These are phyloP conservation scores for Ladona fulva DNA, from an alignment of 1,140 invertebrate genomes.

Conservation along the genomic window DNA sequence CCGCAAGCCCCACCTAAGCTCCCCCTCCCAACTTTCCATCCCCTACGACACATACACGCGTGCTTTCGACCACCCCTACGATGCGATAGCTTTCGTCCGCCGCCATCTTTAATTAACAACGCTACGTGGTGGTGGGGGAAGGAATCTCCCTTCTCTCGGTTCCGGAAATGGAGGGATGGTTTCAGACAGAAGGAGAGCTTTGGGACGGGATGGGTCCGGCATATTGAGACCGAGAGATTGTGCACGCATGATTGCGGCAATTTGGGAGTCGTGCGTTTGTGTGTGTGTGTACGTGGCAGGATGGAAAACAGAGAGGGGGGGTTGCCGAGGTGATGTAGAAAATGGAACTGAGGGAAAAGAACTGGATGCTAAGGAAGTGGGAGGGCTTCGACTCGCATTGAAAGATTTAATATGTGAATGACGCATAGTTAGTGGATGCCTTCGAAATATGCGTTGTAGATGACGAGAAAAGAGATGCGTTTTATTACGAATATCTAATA, in stretches of 20 bases:
- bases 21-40: neutral
- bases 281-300: neutral
- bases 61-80: neutral
- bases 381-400: too few species aligned
- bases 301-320: neutral
- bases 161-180: neutral
- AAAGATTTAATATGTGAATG: too few species aligned
- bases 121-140: neutral
- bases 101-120: conserved; percentile 6
- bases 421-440: too few species aligned
- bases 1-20: neutral
- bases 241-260: conserved; percentile 2
- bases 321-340: neutral
- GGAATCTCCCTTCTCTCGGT: neutral
- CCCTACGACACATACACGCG: neutral
- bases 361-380: neutral
- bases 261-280: neutral
- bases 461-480: too few species aligned
- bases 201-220: neutral
- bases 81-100: neutral
- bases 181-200: neutral
- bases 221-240: neutral
- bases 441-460: too few species aligned
- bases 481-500: too few species aligned
- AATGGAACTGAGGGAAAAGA: neutral